phyloP scores from a whole-genome alignment of 1,140 invertebrate genomes.

The Hydropsyche tenuis region DNA sequence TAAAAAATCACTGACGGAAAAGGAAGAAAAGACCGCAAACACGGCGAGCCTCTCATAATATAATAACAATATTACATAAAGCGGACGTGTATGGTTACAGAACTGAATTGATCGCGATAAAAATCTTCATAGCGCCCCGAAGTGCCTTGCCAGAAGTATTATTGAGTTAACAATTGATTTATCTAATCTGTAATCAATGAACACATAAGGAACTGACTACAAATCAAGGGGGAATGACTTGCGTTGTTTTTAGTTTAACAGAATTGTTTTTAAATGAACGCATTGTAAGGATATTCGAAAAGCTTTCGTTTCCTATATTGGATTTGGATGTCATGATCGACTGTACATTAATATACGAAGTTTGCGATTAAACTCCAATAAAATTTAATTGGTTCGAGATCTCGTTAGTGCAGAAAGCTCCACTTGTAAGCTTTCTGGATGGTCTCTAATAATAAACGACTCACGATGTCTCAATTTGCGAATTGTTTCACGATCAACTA shows the following conservation, averaged over 20 bases:
- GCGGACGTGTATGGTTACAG: too few species aligned
- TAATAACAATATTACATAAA: too few species aligned
- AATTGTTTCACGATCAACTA: slow-evolving; percentile 20
- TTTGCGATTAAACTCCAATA: too few species aligned
- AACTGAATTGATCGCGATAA: not conserved
- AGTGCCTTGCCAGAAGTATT: not conserved
- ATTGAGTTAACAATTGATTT: slow-evolving; percentile 27
- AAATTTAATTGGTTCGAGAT: too few species aligned
- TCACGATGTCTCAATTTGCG: slow-evolving; percentile 19
- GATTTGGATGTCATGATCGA: too few species aligned
- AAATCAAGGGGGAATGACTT: slow-evolving; percentile 30
- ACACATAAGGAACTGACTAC: slow-evolving; percentile 14
- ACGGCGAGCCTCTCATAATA: too few species aligned
- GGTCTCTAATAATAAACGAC: not conserved
- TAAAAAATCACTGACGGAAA: too few species aligned
- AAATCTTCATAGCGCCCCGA: not conserved
- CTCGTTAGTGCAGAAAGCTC: not conserved
- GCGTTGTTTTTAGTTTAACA: slow-evolving; percentile 12
- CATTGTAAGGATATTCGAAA: too few species aligned
- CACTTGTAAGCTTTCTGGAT: not conserved
- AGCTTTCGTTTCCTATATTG: too few species aligned
- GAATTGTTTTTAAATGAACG: slow-evolving; percentile 3
- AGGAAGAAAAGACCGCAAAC: too few species aligned
- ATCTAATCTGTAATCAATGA: slow-evolving; percentile 20
- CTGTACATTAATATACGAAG: too few species aligned